Evolutionary conservation across 1,140 invertebrate species (phyloP).

Genomic region (Battus philenor): DNA sequence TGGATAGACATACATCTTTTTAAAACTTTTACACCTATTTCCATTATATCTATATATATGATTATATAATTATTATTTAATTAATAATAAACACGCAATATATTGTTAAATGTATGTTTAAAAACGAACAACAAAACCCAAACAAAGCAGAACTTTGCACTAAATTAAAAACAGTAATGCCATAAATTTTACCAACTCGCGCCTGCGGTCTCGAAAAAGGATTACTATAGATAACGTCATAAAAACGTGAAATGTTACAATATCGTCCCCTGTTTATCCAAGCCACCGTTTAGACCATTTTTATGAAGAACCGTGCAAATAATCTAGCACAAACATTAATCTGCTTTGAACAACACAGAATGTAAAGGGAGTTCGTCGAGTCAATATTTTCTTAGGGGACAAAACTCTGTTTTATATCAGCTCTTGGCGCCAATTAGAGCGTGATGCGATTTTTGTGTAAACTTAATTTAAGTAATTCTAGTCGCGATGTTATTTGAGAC

Average conservation of each 20-base stretch:
- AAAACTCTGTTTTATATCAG: slow-evolving; percentile 37
- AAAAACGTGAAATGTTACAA: slow-evolving; percentile 50
- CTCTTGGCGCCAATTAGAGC: slow-evolving; percentile 63
- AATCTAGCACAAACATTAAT: slow-evolving; percentile 70
- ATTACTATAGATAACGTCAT: slow-evolving; percentile 55
- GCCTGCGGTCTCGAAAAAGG: slow-evolving; percentile 36
- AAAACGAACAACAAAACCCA: no score
- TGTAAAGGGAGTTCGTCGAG: slow-evolving; percentile 57
- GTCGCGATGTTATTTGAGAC: slow-evolving; percentile 7
- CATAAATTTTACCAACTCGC: slow-evolving; percentile 32
- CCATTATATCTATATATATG: no score
- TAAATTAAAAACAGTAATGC: slow-evolving; percentile 24
- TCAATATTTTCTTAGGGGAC: slow-evolving; percentile 72
- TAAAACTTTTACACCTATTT: no score
- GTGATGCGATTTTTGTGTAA: slow-evolving; percentile 67
- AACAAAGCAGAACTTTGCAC: slow-evolving; percentile 15
- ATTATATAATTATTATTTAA: no score
- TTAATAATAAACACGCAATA: no score
- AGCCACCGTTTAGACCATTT: slow-evolving; percentile 61
- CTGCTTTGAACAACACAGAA: slow-evolving; percentile 71
- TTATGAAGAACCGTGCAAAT: slow-evolving; percentile 72
- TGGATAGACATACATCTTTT: no score
- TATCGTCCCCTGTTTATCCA: slow-evolving; percentile 46
- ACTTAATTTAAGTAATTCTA: slow-evolving; percentile 60
- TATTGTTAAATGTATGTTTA: no score